Evolutionary conservation across 2,113 vertebrate genomes (phyloP), one percentile per base, ranked within the genome.

Genomic region (Strigops habroptila): DNA sequence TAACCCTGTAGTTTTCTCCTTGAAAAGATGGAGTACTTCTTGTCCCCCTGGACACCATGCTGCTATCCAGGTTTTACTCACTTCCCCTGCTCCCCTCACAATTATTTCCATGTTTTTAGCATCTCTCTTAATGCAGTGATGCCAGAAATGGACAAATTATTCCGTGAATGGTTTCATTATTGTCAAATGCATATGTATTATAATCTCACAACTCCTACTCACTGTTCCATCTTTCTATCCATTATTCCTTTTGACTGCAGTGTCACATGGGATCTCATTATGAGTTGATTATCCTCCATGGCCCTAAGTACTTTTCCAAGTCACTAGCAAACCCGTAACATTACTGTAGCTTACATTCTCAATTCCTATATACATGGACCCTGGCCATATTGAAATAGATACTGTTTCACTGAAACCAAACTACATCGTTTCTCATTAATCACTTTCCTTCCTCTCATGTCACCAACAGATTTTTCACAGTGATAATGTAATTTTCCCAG

Each of bases 261-360:
- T 82, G 83, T 84, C 94, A 93, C 77, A 33, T 91, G 93, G 91
- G 93, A 96, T 64, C 81, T 96, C 83, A 71, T 95, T 95, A 96
- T 75, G 74, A 86, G 55, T 6, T 84, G 55, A 88, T 95, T 92
- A 92, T 75, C 86, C 52, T n/a, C 55, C 39, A 71, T 55, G 69
- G 53, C 48, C 46, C 60, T 64, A 75, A 78, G 65, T 91, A 67
- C 24, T 68, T 95, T 92, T 68, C 43, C 71, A 76, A 3, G 1
- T 55, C 57, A 48, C 69, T 69, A 84, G 25, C 12, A 83, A 64
- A 78, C 7, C 13, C 39, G 24, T 79, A 57, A 31, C 11, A 41
- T 92, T 82, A 71, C 9, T 62, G 30, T 13, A 82, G 12, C 12
- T 74, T 79, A 27, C 19, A 49, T 86, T 76, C 6, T 71, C 14